phyloP scores from a whole-genome alignment of 2,888 invertebrate species.

The Hypselothyrea guttata region DNA sequence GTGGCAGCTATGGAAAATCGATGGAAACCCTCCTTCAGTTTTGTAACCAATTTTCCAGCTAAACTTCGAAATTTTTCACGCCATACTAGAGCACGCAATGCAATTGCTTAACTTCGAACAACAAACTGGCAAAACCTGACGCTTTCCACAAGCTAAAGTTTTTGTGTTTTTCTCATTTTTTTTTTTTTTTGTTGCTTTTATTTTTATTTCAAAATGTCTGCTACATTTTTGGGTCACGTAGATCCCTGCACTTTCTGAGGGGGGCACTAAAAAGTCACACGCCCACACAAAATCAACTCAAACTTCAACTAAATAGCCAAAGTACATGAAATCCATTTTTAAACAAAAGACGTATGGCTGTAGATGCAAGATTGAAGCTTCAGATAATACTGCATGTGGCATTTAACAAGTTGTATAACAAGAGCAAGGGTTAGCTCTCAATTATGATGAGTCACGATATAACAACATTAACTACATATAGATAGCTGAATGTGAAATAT shows the following conservation, averaged over 20 bases:
- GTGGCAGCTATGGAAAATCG: conserved; percentile 48
- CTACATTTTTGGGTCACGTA: conserved; percentile 34
- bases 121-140: too few species aligned
- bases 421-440: too few species aligned
- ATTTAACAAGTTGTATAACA: too few species aligned
- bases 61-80: conserved; percentile 50
- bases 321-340: background rate
- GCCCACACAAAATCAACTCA: background rate
- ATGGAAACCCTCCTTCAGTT: conserved; percentile 22
- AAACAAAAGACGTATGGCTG: background rate
- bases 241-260: conserved; percentile 27
- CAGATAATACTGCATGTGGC: too few species aligned
- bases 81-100: conserved; percentile 55
- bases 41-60: conserved; percentile 32
- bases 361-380: too few species aligned
- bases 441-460: too few species aligned
- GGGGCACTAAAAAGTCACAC: too few species aligned
- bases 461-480: too few species aligned
- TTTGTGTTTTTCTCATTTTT: conserved; percentile 22
- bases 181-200: conserved; percentile 38
- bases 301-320: too few species aligned
- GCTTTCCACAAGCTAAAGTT: conserved; percentile 30
- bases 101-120: conserved; percentile 25
- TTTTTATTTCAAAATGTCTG: conserved; percentile 24
- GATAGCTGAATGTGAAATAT: too few species aligned